Conservation (phyloP, 2,113 vertebrate species). For the Hystrix cristata region DNA sequence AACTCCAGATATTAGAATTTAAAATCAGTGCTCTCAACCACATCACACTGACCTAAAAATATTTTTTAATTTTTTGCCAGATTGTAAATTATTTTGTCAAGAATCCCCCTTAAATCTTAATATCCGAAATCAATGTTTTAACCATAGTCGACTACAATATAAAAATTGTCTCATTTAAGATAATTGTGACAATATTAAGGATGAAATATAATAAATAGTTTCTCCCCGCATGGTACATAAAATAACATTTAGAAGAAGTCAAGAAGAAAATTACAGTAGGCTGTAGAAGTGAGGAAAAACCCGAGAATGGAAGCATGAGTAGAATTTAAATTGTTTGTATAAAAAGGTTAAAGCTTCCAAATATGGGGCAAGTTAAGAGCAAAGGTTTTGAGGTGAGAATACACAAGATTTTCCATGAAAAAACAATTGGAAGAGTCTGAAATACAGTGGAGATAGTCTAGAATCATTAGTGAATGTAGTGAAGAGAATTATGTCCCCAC, state of each 20-base stretch:
- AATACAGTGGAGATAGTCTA: background rate
- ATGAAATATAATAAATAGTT: background rate
- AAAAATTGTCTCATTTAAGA: background rate
- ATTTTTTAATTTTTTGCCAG: conserved; percentile 14
- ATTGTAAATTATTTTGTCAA: background rate
- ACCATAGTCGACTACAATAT: background rate
- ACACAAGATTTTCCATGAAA: background rate
- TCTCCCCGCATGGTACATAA: background rate
- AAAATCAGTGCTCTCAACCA: background rate
- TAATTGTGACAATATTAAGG: background rate
- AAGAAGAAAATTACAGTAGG: background rate
- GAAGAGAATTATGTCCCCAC: background rate
- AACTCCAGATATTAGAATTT: background rate
- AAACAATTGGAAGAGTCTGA: background rate
- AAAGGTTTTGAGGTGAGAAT: background rate
- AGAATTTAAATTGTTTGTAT: background rate
- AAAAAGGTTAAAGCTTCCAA: background rate
- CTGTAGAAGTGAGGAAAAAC: background rate
- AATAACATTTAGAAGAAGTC: background rate
- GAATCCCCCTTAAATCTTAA: background rate
- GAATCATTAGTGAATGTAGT: background rate
- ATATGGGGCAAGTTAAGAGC: background rate
- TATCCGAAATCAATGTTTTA: background rate
- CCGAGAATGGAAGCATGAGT: background rate
- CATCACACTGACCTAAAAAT: background rate